Conservation (phyloP, 37 sponge, comb jelly and placozoan genomes). For the Spongia lamella region DNA sequence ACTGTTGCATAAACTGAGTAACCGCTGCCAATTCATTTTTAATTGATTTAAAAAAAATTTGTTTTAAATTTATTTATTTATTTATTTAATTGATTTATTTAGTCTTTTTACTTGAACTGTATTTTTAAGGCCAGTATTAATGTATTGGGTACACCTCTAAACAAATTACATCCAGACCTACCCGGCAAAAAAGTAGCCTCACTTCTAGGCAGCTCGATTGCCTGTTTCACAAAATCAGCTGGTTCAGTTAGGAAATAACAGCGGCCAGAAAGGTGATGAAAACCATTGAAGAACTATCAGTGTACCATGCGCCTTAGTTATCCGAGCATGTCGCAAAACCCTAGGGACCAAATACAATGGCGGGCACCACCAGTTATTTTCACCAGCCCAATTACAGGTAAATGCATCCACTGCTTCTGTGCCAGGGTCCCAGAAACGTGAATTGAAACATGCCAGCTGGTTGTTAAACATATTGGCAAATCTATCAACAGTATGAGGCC, state of each 20-base stretch:
- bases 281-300: conserved; percentile 31
- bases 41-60: too few relatives aligned
- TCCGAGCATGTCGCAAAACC: conserved; percentile 19
- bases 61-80: too few relatives aligned
- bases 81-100: too few relatives aligned
- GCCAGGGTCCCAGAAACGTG: conserved; percentile 8
- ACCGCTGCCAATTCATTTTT: too few relatives aligned
- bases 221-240: conserved; percentile 13
- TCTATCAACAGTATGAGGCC: conserved; percentile 38
- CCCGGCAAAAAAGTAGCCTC: neutral
- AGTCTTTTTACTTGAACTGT: too few relatives aligned
- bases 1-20: too few relatives aligned
- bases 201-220: neutral
- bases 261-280: conserved; percentile 44
- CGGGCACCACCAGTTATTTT: conserved; percentile 40
- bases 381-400: conserved; percentile 25
- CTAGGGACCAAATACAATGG: conserved; percentile 6
- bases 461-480: conserved; percentile 16
- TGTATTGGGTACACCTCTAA: neutral
- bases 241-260: conserved; percentile 13
- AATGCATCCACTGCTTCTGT: too few relatives aligned
- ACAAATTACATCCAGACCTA: neutral
- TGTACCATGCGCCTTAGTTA: conserved; percentile 12
- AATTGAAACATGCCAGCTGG: conserved; percentile 15
- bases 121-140: conserved; percentile 1